Evolutionary conservation across 1,140 invertebrate species (phyloP).

Genomic region (Drosophila kepulauana): DNA sequence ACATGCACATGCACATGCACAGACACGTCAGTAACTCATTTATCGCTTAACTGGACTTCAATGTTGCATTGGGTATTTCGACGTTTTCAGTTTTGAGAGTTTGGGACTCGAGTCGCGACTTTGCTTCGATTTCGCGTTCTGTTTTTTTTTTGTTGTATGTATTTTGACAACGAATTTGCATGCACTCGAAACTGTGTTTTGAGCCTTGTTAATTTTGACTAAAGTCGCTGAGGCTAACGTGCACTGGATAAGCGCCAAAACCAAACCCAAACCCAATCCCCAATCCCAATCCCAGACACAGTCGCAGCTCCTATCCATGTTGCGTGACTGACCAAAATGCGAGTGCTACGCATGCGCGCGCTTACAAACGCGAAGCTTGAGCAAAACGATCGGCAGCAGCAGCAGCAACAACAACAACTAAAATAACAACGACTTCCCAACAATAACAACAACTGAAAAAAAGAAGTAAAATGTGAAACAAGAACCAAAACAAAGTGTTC

Average conservation of each 20-base stretch:
- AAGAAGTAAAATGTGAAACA: slow-evolving; percentile 74
- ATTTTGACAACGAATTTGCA: slow-evolving; percentile 84
- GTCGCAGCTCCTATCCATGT: slow-evolving; percentile 46
- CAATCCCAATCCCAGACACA: slow-evolving; percentile 39
- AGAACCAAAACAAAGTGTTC: slow-evolving; percentile 83
- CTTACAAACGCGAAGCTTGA: slow-evolving; percentile 73
- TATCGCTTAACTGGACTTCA: slow-evolving; percentile 73
- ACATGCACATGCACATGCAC: slow-evolving; percentile 78
- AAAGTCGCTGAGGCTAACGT: slow-evolving; percentile 67
- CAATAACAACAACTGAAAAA: slow-evolving; percentile 29
- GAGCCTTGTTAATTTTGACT: slow-evolving; percentile 82
- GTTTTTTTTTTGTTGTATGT: slow-evolving; percentile 35
- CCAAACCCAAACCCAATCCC: slow-evolving; percentile 33
- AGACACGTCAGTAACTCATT: slow-evolving; percentile 79
- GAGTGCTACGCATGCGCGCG: slow-evolving; percentile 82
- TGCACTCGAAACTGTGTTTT: slow-evolving; percentile 81
- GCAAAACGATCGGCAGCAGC: slow-evolving; percentile 43
- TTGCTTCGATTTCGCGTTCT: slow-evolving; percentile 33
- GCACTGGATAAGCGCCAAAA: slow-evolving; percentile 47
- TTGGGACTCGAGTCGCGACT: not conserved
- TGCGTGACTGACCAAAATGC: slow-evolving; percentile 72
- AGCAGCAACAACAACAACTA: slow-evolving; percentile 18
- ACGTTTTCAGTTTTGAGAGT: slow-evolving; percentile 12
- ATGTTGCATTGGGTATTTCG: slow-evolving; percentile 16
- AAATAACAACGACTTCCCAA: slow-evolving; percentile 21